These are phyloP conservation scores for Valencia hispanica DNA, from an alignment of 2,797 vertebrate genomes.

Conservation along the genomic window DNA sequence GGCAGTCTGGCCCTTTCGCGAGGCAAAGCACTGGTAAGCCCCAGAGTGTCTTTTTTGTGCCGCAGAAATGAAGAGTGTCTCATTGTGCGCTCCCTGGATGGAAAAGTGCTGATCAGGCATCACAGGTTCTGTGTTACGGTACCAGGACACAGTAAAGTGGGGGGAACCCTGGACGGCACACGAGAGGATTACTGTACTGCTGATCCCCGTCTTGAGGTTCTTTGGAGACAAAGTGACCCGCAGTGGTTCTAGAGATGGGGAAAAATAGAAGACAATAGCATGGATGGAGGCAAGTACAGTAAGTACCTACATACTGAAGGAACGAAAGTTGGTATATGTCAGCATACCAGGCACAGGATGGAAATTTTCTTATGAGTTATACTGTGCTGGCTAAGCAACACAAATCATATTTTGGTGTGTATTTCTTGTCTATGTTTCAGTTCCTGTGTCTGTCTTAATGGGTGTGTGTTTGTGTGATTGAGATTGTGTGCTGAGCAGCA, in stretches of 20 bases:
- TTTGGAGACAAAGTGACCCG: slow-evolving; percentile 96
- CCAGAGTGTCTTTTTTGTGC: slow-evolving; percentile 98
- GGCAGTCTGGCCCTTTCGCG: slow-evolving; percentile 91
- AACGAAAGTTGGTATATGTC: neutral
- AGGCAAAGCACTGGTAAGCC: slow-evolving; percentile 97
- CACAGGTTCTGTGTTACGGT: slow-evolving; percentile 94
- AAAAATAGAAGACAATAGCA: neutral
- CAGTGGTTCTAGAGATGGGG: slow-evolving; percentile 85
- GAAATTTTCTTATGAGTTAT: slow-evolving; percentile 17
- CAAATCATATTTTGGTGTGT: slow-evolving; percentile 35
- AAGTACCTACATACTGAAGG: slow-evolving; percentile 1
- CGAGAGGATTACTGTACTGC: slow-evolving; percentile 97
- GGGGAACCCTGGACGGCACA: slow-evolving; percentile 94
- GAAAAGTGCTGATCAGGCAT: slow-evolving; percentile 92
- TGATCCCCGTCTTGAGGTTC: slow-evolving; percentile 97
- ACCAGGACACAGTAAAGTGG: slow-evolving; percentile 92
- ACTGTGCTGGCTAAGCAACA: slow-evolving; percentile 13
- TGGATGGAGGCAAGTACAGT: neutral
- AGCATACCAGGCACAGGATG: slow-evolving; percentile 8
- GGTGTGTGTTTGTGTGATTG: slow-evolving; percentile 10
- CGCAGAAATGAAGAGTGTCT: slow-evolving; percentile 94
- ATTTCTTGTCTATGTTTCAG: slow-evolving; percentile 33
- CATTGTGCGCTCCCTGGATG: slow-evolving; percentile 95
- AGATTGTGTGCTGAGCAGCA: slow-evolving; percentile 30
- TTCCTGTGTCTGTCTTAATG: slow-evolving; percentile 17